Percentiles rank a stretch among this genome's conserved stretches.
Evolutionary conservation across 2,113 vertebrate genomes (phyloP).

Genomic region (Lathamus discolor): DNA sequence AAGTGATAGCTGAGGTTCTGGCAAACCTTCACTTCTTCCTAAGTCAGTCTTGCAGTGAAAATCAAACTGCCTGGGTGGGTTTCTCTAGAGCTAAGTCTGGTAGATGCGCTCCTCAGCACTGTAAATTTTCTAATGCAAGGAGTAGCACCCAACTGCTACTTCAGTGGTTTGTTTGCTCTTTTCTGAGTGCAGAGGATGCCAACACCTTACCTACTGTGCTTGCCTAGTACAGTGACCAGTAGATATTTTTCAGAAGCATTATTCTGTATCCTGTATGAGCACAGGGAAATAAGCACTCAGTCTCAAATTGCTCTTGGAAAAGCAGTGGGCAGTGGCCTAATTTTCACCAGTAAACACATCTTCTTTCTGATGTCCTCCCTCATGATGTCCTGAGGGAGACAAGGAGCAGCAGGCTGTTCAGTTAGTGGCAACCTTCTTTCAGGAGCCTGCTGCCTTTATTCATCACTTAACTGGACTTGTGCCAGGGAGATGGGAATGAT

Average conservation of each 20-base stretch:
- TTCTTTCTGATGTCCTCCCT: background rate
- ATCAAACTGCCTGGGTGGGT: background rate
- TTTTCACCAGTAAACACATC: background rate
- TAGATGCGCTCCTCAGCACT: background rate
- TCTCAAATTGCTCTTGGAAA: background rate
- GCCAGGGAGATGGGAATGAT: background rate
- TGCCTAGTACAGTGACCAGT: background rate
- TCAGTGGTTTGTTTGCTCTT: background rate
- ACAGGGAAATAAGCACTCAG: background rate
- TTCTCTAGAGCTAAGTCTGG: background rate
- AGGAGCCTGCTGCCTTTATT: background rate
- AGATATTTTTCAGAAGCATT: background rate
- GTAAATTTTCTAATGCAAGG: rapidly evolving
- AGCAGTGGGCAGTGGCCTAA: background rate
- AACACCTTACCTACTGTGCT: background rate
- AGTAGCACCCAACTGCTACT: background rate
- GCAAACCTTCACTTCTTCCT: background rate
- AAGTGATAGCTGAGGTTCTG: background rate
- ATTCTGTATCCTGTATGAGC: background rate
- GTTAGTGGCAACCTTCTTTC: background rate
- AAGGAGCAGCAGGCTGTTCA: background rate
- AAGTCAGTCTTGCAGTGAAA: background rate
- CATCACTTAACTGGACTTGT: background rate
- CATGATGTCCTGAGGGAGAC: background rate
- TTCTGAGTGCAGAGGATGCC: background rate